Evolutionary conservation across 1,140 invertebrate species (phyloP).

Genomic region (Lutraria rhynchaena): DNA sequence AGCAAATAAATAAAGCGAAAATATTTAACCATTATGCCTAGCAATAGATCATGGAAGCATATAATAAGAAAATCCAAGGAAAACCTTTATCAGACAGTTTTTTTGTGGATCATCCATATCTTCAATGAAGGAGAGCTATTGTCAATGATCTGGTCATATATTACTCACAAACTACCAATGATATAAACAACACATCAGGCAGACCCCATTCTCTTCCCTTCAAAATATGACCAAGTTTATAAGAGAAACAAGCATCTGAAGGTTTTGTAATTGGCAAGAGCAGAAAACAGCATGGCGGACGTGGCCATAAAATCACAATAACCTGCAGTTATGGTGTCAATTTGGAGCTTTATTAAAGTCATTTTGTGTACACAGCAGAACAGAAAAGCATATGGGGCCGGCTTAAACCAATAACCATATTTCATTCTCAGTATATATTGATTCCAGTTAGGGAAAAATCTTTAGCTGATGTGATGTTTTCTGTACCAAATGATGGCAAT

Average conservation of each 20-base stretch:
- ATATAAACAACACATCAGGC: background rate
- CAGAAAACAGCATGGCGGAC: constrained; percentile 44
- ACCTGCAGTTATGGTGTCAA: constrained; percentile 57
- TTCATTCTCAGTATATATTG: constrained; percentile 38
- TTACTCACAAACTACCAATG: constrained; percentile 12
- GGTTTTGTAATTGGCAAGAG: constrained; percentile 52
- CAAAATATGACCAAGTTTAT: constrained; percentile 21
- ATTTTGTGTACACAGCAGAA: constrained; percentile 52
- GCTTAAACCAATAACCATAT: constrained; percentile 48
- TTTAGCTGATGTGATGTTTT: no score
- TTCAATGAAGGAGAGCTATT: background rate
- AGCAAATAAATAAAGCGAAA: no score
- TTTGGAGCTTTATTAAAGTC: constrained; percentile 58
- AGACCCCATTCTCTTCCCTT: background rate
- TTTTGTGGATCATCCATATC: no score
- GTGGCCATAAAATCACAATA: constrained; percentile 54
- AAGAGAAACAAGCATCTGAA: constrained; percentile 35
- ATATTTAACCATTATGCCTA: no score
- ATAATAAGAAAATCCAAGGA: no score
- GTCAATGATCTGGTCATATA: constrained; percentile 14
- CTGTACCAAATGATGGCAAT: background rate
- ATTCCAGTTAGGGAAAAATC: constrained; percentile 15
- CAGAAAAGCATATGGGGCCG: constrained; percentile 34
- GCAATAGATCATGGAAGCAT: no score
- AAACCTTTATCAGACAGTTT: no score